Evolutionary conservation across 2,113 vertebrate genomes (phyloP), one percentile per base, ranked within the genome.

Genomic region (Silurus meridionalis): DNA sequence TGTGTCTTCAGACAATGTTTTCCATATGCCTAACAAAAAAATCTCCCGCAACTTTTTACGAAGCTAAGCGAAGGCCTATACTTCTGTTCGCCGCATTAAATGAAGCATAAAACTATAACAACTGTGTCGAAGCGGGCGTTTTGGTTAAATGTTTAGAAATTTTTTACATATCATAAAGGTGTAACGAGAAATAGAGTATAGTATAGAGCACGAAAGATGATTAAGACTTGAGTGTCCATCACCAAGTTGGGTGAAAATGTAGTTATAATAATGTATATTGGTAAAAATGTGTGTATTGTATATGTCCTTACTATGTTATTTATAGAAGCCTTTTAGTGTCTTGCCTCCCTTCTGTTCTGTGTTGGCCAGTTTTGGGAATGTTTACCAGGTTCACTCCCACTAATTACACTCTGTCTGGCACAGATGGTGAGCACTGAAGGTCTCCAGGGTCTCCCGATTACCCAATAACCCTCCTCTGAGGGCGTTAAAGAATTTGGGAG

Each of bases 331-430:
- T 55, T 82, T 37, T 81, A 46, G 69, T 52, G 57, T 81, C 67
- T 89, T 86, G 57, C 77, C 82, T 86, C 63, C 48, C 86, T 85
- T 69, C 66, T 87, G 80, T 82, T 90, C 37, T 37, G 74, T 8
- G 9, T 66, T 71, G 52, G 48, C 55, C 50, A 67, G 82, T 77
- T 72, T 67, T 82, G 61, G 61, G 83, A 83, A 74, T 85, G 87
- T 88, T 85, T 89, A 83, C 85, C 64, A 83, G 63, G 75, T 87
- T 84, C 67, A 80, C 84, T 72, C 84, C 78, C 52, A 72, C 85
- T 87, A 85, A 91, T 90, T 84, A 85, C n/a, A 85, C 63, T 85
- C 37, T 86, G 74, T 91, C 85, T 85, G 85, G 87, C 81, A 85
- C 90, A 90, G 89, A 91, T 91, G 91, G 90, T 60, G 71, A 87